Evolutionary conservation across 2,113 vertebrate genomes (phyloP).

Genomic region (Lasiurus cinereus): DNA sequence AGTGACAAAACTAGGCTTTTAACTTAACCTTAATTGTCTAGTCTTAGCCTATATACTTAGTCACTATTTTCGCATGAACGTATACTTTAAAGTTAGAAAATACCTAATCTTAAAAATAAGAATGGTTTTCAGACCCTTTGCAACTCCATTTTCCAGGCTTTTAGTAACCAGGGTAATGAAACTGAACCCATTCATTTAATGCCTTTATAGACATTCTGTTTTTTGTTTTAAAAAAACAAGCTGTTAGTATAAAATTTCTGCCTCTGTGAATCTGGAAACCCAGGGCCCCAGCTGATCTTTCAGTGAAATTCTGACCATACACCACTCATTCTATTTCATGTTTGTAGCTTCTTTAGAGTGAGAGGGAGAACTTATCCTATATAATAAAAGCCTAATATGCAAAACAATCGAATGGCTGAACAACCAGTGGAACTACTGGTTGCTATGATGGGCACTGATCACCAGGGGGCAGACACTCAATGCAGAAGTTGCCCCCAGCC

Average conservation of each 20-base stretch:
- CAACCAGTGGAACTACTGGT: too few relatives aligned
- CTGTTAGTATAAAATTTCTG: slow-evolving; percentile 19
- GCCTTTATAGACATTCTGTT: slow-evolving; percentile 37
- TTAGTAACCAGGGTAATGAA: slow-evolving; percentile 22
- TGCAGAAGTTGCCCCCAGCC: too few relatives aligned
- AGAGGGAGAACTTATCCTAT: not conserved
- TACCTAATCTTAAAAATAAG: slow-evolving; percentile 58
- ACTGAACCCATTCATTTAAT: slow-evolving; percentile 24
- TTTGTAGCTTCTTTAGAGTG: slow-evolving; percentile 34
- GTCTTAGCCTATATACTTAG: slow-evolving; percentile 25
- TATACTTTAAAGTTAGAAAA: slow-evolving; percentile 53
- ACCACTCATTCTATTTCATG: slow-evolving; percentile 68
- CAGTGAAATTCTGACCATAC: slow-evolving; percentile 59
- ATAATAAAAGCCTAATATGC: too few relatives aligned
- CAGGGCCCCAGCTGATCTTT: slow-evolving; percentile 55
- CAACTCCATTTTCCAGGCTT: slow-evolving; percentile 36
- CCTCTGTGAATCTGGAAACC: slow-evolving; percentile 40
- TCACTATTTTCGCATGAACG: not conserved
- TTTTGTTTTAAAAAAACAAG: not conserved
- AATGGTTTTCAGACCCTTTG: slow-evolving; percentile 19
- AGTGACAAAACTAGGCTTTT: not conserved
- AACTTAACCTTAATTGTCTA: not conserved
- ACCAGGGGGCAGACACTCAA: too few relatives aligned
- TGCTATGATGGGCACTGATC: too few relatives aligned
- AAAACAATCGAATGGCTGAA: too few relatives aligned